Conservation (phyloP, 2,113 vertebrate species). For the Corythaixoides concolor region DNA sequence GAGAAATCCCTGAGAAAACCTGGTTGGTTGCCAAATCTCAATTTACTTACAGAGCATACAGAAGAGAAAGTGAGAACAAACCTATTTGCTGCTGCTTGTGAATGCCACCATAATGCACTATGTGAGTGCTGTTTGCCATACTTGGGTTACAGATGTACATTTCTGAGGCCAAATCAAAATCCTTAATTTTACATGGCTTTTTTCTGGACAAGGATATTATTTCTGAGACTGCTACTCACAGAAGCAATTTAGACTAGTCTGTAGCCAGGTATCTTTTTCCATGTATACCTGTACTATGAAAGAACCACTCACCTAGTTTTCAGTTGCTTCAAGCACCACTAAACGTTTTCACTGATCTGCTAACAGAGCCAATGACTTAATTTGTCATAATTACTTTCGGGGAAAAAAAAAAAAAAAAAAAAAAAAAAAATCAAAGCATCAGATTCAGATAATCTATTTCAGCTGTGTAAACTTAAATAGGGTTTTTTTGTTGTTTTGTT, state of each 20-base stretch:
- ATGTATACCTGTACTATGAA: background rate
- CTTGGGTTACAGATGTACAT: background rate
- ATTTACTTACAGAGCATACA: background rate
- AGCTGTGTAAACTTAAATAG: background rate
- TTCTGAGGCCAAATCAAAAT: background rate
- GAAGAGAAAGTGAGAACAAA: background rate
- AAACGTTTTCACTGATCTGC: background rate
- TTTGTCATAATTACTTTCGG: background rate
- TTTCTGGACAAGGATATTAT: background rate
- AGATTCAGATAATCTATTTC: background rate
- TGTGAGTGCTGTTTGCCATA: background rate
- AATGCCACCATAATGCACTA: accelerated
- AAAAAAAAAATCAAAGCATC: background rate
- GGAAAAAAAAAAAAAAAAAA: accelerated
- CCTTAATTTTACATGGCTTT: background rate
- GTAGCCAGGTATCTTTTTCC: background rate
- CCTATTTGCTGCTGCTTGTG: background rate
- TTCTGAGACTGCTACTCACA: background rate
- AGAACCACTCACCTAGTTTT: background rate
- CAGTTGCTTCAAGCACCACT: background rate
- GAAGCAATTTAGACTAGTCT: background rate
- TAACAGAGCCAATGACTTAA: background rate
- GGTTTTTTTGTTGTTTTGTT: background rate
- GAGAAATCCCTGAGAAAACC: background rate
- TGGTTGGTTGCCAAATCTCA: background rate